Evolutionary conservation across 2,888 invertebrate species (phyloP).

Genomic region (Colostygia pectinataria): DNA sequence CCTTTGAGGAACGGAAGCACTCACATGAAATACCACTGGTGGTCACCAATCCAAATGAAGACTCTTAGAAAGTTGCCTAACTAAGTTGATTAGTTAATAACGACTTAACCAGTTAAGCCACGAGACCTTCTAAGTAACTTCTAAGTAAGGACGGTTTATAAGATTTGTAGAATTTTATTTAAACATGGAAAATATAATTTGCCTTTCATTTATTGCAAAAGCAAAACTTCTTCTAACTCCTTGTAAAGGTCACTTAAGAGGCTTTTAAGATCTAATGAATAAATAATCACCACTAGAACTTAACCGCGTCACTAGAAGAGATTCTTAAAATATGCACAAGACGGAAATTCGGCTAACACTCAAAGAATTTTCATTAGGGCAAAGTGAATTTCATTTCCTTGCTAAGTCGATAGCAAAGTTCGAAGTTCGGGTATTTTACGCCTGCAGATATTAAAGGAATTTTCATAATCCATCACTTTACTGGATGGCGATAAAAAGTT

Average conservation of each 20-base stretch:
- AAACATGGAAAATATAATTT: too few species aligned
- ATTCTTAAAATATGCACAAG: conserved; percentile 37
- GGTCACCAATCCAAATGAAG: too few species aligned
- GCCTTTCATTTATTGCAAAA: neutral
- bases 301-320: conserved; percentile 24
- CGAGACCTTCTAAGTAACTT: too few species aligned
- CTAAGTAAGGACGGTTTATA: too few species aligned
- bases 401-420: conserved; percentile 57
- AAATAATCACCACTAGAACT: conserved; percentile 6
- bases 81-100: too few species aligned
- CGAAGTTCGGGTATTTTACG: conserved; percentile 57
- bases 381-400: conserved; percentile 75
- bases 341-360: conserved; percentile 37
- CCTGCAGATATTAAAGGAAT: conserved; percentile 67
- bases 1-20: too few species aligned
- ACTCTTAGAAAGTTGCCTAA: too few species aligned
- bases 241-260: neutral
- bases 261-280: neutral
- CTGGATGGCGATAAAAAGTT: conserved; percentile 35
- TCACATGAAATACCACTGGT: too few species aligned
- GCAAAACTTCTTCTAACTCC: neutral
- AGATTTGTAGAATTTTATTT: too few species aligned
- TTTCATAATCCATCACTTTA: conserved; percentile 72
- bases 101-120: too few species aligned
- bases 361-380: conserved; percentile 78